These are phyloP conservation scores for Gnathonemus longibarbis DNA, from an alignment of 2,113 vertebrate genomes.

Conservation along the genomic window DNA sequence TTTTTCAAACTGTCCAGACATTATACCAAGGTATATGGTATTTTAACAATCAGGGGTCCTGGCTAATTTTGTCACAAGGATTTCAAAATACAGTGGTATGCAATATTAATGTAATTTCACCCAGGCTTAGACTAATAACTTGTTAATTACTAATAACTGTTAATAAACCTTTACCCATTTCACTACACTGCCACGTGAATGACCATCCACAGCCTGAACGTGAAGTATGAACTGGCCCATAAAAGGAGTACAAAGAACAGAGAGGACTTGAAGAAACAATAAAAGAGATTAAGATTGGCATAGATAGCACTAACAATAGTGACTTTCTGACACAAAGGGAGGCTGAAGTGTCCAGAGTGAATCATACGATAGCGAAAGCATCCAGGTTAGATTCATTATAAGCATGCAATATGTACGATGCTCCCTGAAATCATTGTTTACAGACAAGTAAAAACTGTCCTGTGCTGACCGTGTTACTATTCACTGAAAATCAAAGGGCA, in stretches of 20 bases:
- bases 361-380: background rate
- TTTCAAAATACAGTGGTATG: too few species aligned
- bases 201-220: background rate
- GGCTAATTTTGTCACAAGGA: too few species aligned
- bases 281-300: background rate
- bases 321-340: background rate
- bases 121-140: background rate
- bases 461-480: background rate
- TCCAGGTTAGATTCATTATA: background rate
- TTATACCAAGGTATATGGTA: background rate
- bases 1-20: background rate
- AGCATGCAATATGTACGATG: background rate
- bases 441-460: background rate
- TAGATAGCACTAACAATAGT: background rate
- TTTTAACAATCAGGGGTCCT: background rate
- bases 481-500: constrained; percentile 34
- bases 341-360: background rate
- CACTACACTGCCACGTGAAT: background rate
- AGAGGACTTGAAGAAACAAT: background rate
- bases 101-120: too few species aligned
- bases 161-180: background rate
- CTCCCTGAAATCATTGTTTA: background rate
- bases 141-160: background rate
- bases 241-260: background rate
- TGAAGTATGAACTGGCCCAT: background rate